Evolutionary conservation across 2,797 vertebrate genomes (phyloP).

Genomic region (Pipistrellus kuhlii): DNA sequence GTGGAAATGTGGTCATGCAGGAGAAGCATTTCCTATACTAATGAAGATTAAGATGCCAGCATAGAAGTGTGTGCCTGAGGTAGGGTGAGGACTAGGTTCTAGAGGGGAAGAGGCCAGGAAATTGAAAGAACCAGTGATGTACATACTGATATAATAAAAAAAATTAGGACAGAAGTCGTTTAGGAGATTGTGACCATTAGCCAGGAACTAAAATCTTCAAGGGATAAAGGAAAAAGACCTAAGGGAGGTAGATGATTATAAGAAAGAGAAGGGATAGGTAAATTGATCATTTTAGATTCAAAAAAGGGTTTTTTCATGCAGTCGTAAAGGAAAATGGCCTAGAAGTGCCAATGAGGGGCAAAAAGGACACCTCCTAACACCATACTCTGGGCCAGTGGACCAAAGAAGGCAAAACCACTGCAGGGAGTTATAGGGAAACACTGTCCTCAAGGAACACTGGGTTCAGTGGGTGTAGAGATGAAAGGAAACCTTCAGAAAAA

Average conservation of each 20-base stretch:
- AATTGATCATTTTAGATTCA: neutral
- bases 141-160: neutral
- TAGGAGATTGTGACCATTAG: neutral
- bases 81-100: neutral
- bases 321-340: neutral
- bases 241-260: neutral
- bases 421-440: neutral
- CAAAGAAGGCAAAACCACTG: neutral
- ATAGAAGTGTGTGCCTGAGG: neutral
- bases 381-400: neutral
- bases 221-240: neutral
- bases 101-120: neutral
- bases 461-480: neutral
- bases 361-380: neutral
- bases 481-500: neutral
- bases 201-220: neutral
- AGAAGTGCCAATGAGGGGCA: neutral
- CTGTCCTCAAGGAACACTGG: neutral
- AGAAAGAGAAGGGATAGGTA: neutral
- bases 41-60: neutral
- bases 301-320: neutral
- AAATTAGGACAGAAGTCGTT: neutral
- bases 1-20: neutral
- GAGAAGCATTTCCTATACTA: neutral
- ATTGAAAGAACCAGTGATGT: neutral